phyloP scores from a whole-genome alignment of 2,797 vertebrate species.

The Prionace glauca region DNA sequence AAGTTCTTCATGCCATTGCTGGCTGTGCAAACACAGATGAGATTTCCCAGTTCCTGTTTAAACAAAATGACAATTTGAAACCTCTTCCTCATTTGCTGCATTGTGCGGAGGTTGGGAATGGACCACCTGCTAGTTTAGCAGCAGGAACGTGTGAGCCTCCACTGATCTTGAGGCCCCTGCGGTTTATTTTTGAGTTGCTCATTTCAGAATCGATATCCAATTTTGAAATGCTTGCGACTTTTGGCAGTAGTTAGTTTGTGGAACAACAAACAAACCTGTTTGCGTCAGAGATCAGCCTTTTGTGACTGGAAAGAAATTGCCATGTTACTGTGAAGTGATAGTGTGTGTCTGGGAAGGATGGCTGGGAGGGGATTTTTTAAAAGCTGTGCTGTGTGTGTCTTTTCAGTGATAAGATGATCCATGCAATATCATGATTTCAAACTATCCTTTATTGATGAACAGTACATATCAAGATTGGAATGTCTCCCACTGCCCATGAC shows the following conservation, averaged over 20 bases:
- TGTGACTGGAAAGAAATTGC: neutral
- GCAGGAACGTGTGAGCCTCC: neutral
- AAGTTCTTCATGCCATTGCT: neutral
- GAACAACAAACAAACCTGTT: neutral
- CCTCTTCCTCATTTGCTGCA: neutral
- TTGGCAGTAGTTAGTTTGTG: slow-evolving; percentile 4
- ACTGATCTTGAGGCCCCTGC: neutral
- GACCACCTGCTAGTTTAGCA: neutral
- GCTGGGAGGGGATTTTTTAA: neutral
- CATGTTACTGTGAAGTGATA: slow-evolving; percentile 2
- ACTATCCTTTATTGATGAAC: neutral
- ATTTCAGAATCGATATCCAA: neutral
- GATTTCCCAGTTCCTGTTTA: slow-evolving; percentile 4
- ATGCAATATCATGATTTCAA: neutral
- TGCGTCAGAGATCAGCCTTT: neutral
- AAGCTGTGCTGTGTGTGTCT: neutral
- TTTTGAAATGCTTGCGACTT: neutral
- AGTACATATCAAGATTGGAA: neutral
- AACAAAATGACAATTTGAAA: neutral
- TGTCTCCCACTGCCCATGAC: neutral
- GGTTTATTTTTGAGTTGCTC: neutral
- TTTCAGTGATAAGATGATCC: neutral
- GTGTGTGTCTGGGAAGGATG: neutral
- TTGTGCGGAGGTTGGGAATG: neutral
- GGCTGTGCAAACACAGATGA: neutral